These are phyloP conservation scores for Cryptoblepharus egeriae DNA, from an alignment of 2,797 vertebrate genomes.

Conservation along the genomic window DNA sequence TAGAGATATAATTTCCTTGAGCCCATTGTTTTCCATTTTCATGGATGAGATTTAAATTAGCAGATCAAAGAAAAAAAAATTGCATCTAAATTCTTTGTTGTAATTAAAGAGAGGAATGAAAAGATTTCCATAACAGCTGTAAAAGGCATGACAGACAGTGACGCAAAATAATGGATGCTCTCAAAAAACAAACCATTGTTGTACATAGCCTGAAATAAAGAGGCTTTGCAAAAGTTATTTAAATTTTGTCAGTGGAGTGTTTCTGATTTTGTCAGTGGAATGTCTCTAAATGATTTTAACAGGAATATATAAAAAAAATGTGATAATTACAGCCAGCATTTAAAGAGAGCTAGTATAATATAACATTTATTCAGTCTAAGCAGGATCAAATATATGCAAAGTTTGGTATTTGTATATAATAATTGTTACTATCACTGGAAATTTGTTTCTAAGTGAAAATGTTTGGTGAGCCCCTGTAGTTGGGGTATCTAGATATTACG, in stretches of 20 bases:
- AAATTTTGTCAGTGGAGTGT: neutral
- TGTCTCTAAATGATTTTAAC: neutral
- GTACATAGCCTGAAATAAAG: constrained; percentile 10
- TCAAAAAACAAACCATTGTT: constrained; percentile 9
- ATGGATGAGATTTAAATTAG: constrained; percentile 44
- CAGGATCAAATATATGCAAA: neutral
- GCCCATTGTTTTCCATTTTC: constrained; percentile 26
- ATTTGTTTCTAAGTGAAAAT: no score
- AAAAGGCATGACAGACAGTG: constrained; percentile 36
- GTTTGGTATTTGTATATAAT: neutral
- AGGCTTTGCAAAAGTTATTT: neutral
- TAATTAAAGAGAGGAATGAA: constrained; percentile 39
- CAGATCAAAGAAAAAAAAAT: constrained; percentile 38
- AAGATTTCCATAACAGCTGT: neutral
- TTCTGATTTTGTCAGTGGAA: constrained; percentile 11
- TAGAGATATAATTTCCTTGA: constrained; percentile 39
- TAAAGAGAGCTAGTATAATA: neutral
- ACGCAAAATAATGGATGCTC: neutral
- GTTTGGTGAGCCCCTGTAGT: no score
- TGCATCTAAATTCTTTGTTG: constrained; percentile 6
- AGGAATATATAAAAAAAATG: neutral
- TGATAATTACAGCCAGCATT: neutral
- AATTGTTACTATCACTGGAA: no score
- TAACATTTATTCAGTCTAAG: neutral
- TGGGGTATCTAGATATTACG: no score